Base-by-base conservation (phyloP, 2,888 invertebrate genomes). In the Trimorus sp. region DNA sequence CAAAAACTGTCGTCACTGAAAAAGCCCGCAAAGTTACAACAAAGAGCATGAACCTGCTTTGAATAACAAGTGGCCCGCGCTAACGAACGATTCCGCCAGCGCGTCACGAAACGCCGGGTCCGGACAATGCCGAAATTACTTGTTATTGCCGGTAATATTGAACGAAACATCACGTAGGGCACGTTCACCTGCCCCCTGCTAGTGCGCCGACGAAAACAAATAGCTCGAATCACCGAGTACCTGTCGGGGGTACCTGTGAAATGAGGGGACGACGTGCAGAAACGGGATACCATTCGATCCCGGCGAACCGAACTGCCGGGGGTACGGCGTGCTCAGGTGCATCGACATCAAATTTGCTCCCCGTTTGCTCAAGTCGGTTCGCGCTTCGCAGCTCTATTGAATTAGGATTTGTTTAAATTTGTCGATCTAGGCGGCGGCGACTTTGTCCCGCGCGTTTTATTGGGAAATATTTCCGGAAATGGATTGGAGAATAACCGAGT, bases 251-350 rank as follows among this genome's bases (percentile, higher is more conserved):
- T 66, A 75, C 71, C 81, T 71, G 71, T 70, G 56, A 77, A 81
- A 77, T 77, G 71, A 77, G 58, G 54, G 68, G 73, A 66, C 70
- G 71, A 63, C 53, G 53, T 14, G 60, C 40, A 63, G 71, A 71
- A 77, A 54, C 51, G 60, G 76, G 66, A 71, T 75, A 59, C 62
- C 68, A 48, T 75, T 62, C 56, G 75, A 80, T 54, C 62, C 68
- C 62, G 73, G 56, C 62, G 66, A 26, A 79, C 58, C 26, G 68
- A 73, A 73, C 71, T 45, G 65, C 65, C 56, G 73, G 71, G 78
- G 79, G 68, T 65, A 68, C 56, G 48, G 49, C 79, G 71, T 79
- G 71, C 49, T 49, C 84, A 85, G 85, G 84, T 85, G 84, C 79
- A 81, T 70, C 75, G 56, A 78, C 78, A 71, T 66, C 71, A 65